phyloP scores from a whole-genome alignment of 2,113 vertebrate species.

The Pithys albifrons region DNA sequence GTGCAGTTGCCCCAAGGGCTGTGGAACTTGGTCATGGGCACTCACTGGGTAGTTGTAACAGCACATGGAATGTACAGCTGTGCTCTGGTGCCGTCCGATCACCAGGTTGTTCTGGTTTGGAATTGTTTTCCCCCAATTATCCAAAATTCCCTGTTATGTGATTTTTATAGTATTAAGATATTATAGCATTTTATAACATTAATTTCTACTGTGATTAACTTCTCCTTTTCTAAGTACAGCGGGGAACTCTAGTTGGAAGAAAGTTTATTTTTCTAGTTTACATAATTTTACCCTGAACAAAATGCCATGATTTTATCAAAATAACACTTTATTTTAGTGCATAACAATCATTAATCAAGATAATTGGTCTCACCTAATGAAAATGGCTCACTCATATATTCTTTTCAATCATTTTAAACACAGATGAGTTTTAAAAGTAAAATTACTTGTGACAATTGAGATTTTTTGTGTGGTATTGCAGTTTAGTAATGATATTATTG shows the following conservation, averaged over 20 bases:
- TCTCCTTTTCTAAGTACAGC: neutral
- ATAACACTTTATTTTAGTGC: neutral
- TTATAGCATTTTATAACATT: neutral
- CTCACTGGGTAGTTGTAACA: neutral
- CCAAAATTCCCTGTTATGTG: neutral
- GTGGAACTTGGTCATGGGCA: neutral
- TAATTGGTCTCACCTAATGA: conserved; percentile 13
- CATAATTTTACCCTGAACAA: neutral
- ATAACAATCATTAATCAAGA: neutral
- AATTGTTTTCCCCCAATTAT: neutral
- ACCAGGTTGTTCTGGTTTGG: neutral
- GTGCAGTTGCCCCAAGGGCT: neutral
- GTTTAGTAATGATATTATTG: conserved; percentile 40
- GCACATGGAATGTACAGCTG: neutral
- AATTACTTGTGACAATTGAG: conserved; percentile 37
- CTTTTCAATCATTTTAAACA: neutral
- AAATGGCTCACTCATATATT: neutral
- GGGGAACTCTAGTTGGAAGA: neutral
- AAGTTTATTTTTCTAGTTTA: neutral
- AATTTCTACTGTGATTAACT: neutral
- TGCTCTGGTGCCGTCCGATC: neutral
- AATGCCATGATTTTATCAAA: neutral
- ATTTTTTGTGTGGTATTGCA: conserved; percentile 40
- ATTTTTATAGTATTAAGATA: neutral
- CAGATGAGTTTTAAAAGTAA: conserved; percentile 5